These are phyloP conservation scores for Larimichthys polyactis DNA, from an alignment of 2,113 vertebrate genomes.

Conservation along the genomic window DNA sequence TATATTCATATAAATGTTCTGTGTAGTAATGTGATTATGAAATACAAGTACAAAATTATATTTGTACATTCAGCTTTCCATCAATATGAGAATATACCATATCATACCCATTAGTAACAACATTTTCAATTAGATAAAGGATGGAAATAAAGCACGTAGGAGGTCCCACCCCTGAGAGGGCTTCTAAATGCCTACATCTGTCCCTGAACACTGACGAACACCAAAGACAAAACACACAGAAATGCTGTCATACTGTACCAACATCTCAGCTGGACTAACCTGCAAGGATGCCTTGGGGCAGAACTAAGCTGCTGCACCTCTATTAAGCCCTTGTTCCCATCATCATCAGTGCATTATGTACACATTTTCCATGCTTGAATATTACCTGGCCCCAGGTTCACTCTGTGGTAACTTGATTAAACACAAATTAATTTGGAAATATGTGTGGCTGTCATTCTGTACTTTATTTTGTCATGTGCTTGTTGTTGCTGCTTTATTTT, in stretches of 20 bases:
- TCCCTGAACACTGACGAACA: not conserved
- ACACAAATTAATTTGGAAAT: not conserved
- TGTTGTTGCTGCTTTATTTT: not conserved
- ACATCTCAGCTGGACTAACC: not conserved
- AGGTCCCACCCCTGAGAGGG: too few species aligned
- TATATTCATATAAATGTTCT: not conserved
- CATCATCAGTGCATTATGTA: not conserved
- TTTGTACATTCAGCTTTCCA: not conserved
- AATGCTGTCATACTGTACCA: not conserved
- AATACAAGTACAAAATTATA: too few species aligned
- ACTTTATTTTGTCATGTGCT: not conserved
- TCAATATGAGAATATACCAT: not conserved
- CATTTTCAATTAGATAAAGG: too few species aligned
- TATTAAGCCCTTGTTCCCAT: not conserved
- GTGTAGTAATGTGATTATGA: not conserved
- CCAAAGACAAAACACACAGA: not conserved
- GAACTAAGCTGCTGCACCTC: not conserved
- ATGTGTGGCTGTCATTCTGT: too few species aligned
- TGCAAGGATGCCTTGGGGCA: not conserved
- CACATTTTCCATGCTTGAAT: not conserved
- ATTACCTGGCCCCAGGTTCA: not conserved
- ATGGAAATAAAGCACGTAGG: too few species aligned
- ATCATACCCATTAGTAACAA: too few species aligned
- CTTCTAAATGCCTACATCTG: too few species aligned
- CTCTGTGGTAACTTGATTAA: not conserved